Conservation (phyloP, 2,113 vertebrate genomes). For the Gymnobelideus leadbeateri region DNA sequence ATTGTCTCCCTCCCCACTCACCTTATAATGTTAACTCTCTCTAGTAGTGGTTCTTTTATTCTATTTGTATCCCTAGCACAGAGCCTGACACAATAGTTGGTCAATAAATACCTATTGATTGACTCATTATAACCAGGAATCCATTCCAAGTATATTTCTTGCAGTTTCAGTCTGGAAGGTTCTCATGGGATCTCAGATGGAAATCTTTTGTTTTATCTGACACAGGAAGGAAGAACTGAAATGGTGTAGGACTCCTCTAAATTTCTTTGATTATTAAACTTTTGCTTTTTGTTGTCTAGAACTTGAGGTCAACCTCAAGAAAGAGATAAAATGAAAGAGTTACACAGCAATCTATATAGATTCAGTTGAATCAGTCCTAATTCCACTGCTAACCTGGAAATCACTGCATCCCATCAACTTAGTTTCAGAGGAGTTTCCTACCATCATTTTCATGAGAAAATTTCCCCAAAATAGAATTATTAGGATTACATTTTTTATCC, state of each 20-base stretch:
- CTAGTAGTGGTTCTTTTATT: not conserved
- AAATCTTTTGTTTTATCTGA: not conserved
- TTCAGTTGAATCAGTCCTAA: not conserved
- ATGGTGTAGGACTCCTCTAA: not conserved
- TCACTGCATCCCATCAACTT: not conserved
- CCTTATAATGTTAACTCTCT: not conserved
- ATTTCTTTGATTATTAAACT: not conserved
- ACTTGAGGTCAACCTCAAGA: not conserved
- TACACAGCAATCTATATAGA: not conserved
- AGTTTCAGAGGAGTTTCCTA: not conserved
- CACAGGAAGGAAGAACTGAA: not conserved
- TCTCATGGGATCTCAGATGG: not conserved
- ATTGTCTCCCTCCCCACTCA: not conserved
- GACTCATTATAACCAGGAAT: not conserved
- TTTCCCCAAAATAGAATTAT: not conserved
- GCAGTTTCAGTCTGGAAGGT: not conserved
- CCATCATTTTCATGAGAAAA: not conserved
- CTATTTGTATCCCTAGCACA: not conserved
- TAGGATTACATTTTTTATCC: not conserved
- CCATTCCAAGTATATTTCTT: not conserved
- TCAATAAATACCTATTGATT: not conserved
- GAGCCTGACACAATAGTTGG: not conserved
- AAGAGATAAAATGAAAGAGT: not conserved
- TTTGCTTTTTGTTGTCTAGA: not conserved
- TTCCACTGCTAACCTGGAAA: not conserved